Base-by-base conservation (phyloP, 2,888 invertebrate genomes). In the Sicus ferrugineus region DNA sequence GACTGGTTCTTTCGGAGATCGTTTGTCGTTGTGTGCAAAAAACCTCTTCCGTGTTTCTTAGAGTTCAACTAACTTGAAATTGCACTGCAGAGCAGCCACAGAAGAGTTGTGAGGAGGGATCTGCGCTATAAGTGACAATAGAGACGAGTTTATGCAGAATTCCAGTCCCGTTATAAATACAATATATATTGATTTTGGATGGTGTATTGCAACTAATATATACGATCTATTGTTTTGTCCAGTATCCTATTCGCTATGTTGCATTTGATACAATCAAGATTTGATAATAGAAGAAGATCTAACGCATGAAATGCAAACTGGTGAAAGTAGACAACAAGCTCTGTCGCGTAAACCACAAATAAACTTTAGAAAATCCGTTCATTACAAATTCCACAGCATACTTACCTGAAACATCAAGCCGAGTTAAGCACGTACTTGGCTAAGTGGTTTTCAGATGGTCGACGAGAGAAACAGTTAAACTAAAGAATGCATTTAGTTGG, bases 41-140 rank as follows among this genome's bases (percentile, higher is more conserved):
- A 54, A 42, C n/a, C 58, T 23, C 67, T 67, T 67, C 67, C 67
- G 67, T 59, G 31, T 67, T 67, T 48, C 26, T 6, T 5, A 3
- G 23, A 11, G 54, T 54, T 23, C 2, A 16, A 38, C 7, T 38
- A 14, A 38, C 14, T 9, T 38, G 14, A 38, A 38, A 14, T 38
- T 38, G 9, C 9, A 9, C 7, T 38, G 14, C 7, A 38, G 38
- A 38, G 38, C 38, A 38, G 38, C 38, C 38, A 7, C 7, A 38
- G 14, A 38, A 14, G 38, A 14, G 14, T 38, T 38, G 38, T 38
- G 14, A 9, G 14, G 14, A 9, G 38, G n/a, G n/a, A n/a, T n/a
- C n/a, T n/a, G n/a, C n/a, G n/a, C n/a, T n/a, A n/a, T n/a, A n/a
- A n/a, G n/a, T n/a, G n/a, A n/a, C n/a, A n/a, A n/a, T n/a, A n/a